Evolutionary conservation across 2,888 invertebrate species (phyloP), one percentile per base, ranked within the genome.

Genomic region (Andrena bucephala): DNA sequence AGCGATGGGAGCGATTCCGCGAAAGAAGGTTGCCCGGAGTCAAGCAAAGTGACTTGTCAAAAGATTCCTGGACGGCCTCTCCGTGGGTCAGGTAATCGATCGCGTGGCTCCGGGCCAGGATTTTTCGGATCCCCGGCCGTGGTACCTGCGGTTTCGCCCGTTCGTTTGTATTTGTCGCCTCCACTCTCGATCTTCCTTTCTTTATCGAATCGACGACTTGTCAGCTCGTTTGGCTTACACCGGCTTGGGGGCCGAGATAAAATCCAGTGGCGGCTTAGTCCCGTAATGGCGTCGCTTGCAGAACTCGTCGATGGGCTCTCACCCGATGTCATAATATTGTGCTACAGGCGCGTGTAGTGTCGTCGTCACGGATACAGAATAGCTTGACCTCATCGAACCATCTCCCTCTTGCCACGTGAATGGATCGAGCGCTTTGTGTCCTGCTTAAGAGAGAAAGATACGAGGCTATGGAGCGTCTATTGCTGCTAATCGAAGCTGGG

Each of bases 1-100:
- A 81, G 74, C 83, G 84, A 86, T 74, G 86, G 68, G 77, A 73
- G 63, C 72, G 73, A 86, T 88, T 88, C 89, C 77, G 87, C 78
- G 85, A 90, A 87, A 81, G 77, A 81, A 85, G 85, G 71, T 67
- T 71, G 84, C 63, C 71, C 50, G 67, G 70, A 67, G 77, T 69
- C 67, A 57, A 52, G 67, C 57, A 71, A 85, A 90, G 86, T 87
- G 87, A 89, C 89, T 89, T 86, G 90, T 90, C 89, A 89, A 83
- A 89, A 85, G 85, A 74, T 66, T 63, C 79, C 48, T 66, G 59
- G 75, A 42, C 71, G 67, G 60, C 74, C 63, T 65, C 54, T 36
- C 2, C 16, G 60, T 33, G 66, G 72, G 74, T 68, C 77, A 84
- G 84, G 78, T 87, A 86, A 91, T 91, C 88, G 87, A 87, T 88